A percentile compares a stretch with the other conserved stretches of the same genome.
These are phyloP conservation scores for Catharus ustulatus DNA, from an alignment of 2,797 vertebrate species.

Conservation along the genomic window DNA sequence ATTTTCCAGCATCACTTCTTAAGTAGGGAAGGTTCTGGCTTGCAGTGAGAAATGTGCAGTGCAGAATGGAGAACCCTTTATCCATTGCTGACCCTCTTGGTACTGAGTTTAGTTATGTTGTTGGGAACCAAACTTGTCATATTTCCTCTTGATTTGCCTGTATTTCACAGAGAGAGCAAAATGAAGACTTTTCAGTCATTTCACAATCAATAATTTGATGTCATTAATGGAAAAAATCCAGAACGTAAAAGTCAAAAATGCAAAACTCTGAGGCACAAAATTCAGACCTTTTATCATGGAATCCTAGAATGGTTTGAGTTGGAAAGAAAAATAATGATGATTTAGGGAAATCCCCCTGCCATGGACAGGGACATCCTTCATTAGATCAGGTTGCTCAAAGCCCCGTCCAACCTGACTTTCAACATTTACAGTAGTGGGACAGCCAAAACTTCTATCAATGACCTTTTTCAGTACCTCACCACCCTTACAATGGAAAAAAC, in stretches of 20 bases:
- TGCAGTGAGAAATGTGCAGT: not conserved
- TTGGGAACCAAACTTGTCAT: not conserved
- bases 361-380: not conserved
- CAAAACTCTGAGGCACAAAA: not conserved
- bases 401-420: not conserved
- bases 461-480: not conserved
- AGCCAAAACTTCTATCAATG: not conserved
- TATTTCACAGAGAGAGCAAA: not conserved
- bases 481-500: accelerated
- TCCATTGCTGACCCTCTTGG: not conserved
- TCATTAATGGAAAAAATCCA: not conserved
- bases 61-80: not conserved
- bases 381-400: not conserved
- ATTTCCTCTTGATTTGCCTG: not conserved
- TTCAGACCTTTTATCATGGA: not conserved
- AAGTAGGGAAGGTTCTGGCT: not conserved
- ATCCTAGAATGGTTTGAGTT: not conserved
- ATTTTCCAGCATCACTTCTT: not conserved
- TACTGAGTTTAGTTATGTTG: not conserved
- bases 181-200: not conserved
- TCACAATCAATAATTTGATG: not conserved
- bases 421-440: not conserved
- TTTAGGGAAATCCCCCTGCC: not conserved
- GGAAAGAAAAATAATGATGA: not conserved
- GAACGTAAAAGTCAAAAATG: not conserved